A percentile compares a stretch with the other conserved stretches of the same genome.
Conservation (phyloP, 2,113 vertebrate species). For the Jacana jacana region DNA sequence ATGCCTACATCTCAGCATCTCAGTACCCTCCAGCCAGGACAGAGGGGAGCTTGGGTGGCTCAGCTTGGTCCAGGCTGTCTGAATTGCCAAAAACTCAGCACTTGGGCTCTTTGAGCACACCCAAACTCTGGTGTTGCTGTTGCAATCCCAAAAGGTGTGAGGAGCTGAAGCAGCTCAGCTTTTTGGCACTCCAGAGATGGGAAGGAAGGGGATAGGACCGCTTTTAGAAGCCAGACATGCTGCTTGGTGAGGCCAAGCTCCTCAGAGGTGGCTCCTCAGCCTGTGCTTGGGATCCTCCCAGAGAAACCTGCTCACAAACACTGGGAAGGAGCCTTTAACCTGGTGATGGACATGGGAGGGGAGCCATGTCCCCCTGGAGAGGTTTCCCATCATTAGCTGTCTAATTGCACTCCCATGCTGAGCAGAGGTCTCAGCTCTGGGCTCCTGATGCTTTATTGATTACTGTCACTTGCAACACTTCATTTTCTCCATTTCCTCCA, state of each 20-base stretch:
- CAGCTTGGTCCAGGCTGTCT: fast-evolving
- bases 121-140: fast-evolving
- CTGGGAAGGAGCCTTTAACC: background rate
- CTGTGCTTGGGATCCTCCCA: background rate
- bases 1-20: background rate
- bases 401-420: slow-evolving; percentile 32
- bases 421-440: background rate
- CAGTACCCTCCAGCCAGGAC: too few relatives aligned
- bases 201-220: background rate
- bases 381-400: slow-evolving; percentile 8
- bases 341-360: background rate
- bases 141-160: background rate
- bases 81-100: fast-evolving
- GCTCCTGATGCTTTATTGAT: slow-evolving; percentile 64
- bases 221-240: background rate
- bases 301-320: background rate
- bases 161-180: background rate
- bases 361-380: background rate
- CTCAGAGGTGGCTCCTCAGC: background rate
- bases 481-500: slow-evolving; percentile 39
- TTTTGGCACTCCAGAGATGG: background rate
- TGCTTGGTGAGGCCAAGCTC: background rate
- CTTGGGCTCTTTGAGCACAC: fast-evolving
- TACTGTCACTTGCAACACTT: background rate
- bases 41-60: background rate